phyloP scores from a whole-genome alignment of 1,140 invertebrate genomes.

The Holcopasites calliopsidis region DNA sequence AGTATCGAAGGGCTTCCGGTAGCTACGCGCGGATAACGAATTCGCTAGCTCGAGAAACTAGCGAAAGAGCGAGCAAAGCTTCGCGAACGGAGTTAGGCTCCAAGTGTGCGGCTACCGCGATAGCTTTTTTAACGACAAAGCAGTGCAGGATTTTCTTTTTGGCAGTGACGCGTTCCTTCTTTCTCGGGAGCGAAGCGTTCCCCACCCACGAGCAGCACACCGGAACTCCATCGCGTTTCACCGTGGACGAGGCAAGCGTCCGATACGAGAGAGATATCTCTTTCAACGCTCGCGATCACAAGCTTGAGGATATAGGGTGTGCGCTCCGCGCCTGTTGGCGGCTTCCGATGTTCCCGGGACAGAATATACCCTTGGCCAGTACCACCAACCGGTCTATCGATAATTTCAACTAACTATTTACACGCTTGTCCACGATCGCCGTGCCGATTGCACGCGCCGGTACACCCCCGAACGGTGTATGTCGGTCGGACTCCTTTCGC shows the following conservation, averaged over 20 bases:
- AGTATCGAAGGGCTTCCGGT: not conserved
- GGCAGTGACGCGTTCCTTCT: conserved; percentile 67
- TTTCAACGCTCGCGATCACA: conserved; percentile 9
- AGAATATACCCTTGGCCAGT: too few relatives aligned
- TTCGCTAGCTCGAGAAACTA: conserved; percentile 20
- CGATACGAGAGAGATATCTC: conserved; percentile 21
- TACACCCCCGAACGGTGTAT: not conserved
- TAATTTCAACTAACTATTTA: conserved; percentile 65
- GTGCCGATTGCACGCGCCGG: not conserved
- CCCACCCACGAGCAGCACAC: not conserved
- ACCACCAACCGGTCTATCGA: conserved; percentile 20
- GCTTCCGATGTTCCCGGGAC: not conserved
- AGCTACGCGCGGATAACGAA: not conserved
- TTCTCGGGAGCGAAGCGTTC: conserved; percentile 14
- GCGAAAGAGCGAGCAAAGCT: conserved; percentile 13
- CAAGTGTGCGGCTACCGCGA: not conserved
- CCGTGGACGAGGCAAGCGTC: not conserved
- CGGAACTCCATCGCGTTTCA: not conserved
- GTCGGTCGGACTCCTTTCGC: not conserved
- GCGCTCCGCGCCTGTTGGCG: not conserved
- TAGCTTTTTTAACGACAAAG: conserved; percentile 25
- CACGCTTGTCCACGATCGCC: conserved; percentile 26
- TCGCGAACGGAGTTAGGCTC: not conserved
- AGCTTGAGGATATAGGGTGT: conserved; percentile 33
- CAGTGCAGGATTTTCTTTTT: conserved; percentile 21